Conservation (phyloP, 2,888 invertebrate genomes). For the Suillia variegata region DNA sequence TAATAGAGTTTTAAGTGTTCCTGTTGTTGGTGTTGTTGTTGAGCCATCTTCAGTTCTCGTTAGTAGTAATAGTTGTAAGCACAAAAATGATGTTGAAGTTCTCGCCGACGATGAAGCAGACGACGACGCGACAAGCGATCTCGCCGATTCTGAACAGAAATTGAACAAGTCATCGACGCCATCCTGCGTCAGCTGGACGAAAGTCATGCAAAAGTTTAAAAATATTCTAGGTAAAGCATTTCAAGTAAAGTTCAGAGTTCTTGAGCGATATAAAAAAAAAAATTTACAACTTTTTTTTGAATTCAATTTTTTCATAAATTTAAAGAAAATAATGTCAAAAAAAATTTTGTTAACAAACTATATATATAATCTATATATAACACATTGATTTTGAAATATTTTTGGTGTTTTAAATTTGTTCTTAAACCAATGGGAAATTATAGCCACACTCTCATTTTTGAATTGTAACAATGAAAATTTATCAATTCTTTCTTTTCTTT, state of each 20-base stretch:
- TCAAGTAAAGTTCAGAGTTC: conserved; percentile 8
- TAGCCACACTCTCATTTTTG: background rate
- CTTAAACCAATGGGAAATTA: no score
- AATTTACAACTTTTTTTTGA: background rate
- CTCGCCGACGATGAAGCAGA: conserved; percentile 22
- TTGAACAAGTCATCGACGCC: conserved; percentile 39
- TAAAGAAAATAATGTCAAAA: no score
- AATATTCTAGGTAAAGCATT: conserved; percentile 48
- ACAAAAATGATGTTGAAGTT: conserved; percentile 35
- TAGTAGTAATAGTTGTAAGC: conserved; percentile 35
- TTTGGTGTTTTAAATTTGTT: no score
- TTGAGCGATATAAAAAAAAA: background rate
- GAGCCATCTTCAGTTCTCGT: no score
- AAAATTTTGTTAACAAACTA: no score
- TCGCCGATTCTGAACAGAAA: no score
- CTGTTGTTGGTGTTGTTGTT: no score
- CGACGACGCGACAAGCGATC: conserved; percentile 20
- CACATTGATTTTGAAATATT: no score
- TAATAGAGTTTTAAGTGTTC: conserved; percentile 18
- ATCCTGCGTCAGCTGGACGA: conserved; percentile 59
- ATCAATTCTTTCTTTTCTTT: conserved; percentile 5
- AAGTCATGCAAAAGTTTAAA: conserved; percentile 55
- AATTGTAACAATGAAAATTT: background rate
- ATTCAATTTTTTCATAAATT: no score
- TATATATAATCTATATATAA: no score